Percentiles rank a stretch among this genome's conserved stretches.
Evolutionary conservation across 2,888 invertebrate genomes (phyloP).

Genomic region (Xylota segnis): DNA sequence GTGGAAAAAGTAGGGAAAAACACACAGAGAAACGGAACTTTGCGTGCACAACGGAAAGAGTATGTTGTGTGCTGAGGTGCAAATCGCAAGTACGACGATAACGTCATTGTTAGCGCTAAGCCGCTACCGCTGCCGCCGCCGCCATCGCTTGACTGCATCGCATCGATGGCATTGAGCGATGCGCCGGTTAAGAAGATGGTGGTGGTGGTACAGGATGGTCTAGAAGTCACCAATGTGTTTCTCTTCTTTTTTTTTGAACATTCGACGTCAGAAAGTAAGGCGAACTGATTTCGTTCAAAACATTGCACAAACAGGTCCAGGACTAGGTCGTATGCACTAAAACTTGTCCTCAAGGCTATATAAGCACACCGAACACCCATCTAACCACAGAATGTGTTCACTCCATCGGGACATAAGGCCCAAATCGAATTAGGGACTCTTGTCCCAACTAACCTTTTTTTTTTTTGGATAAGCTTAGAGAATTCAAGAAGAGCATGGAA

Average conservation of each 20-base stretch:
- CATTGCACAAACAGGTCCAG: too few relatives aligned
- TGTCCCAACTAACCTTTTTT: too few relatives aligned
- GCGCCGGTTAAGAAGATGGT: not conserved
- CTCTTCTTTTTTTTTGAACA: not conserved
- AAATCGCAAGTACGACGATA: constrained; percentile 6
- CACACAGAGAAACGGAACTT: constrained; percentile 30
- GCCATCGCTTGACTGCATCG: not conserved
- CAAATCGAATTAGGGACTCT: too few relatives aligned
- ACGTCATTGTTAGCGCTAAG: constrained; percentile 2
- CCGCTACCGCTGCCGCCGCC: too few relatives aligned
- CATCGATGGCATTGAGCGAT: constrained; percentile 12
- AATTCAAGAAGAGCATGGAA: too few relatives aligned
- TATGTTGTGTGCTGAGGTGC: constrained; percentile 7
- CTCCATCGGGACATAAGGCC: too few relatives aligned
- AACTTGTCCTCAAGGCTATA: too few relatives aligned
- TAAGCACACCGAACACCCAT: too few relatives aligned
- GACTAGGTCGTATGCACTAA: too few relatives aligned
- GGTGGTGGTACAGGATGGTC: not conserved
- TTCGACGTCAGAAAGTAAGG: not conserved
- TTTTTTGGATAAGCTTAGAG: too few relatives aligned
- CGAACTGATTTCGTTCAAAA: too few relatives aligned
- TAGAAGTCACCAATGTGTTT: not conserved
- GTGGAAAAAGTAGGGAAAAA: constrained; percentile 34
- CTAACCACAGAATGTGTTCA: too few relatives aligned
- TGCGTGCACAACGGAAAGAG: constrained; percentile 19